These are phyloP conservation scores for Plestiodon gilberti DNA, from an alignment of 2,113 vertebrate species.

Conservation along the genomic window DNA sequence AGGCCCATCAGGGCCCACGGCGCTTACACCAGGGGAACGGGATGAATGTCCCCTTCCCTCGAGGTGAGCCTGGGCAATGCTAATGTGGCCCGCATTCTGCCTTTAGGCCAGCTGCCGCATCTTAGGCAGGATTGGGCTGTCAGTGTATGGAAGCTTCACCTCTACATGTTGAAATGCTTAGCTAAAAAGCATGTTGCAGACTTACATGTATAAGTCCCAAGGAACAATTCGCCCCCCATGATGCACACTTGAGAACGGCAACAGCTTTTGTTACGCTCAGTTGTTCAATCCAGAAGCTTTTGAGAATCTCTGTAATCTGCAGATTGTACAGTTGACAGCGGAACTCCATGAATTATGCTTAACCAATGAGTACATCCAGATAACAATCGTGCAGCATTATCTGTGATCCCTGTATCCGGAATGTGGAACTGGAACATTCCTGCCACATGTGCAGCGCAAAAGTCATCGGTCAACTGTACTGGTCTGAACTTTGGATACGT, in stretches of 20 bases:
- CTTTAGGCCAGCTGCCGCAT: too few relatives aligned
- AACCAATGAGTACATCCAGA: constrained; percentile 29
- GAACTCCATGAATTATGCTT: constrained; percentile 31
- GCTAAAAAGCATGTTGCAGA: too few relatives aligned
- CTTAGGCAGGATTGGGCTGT: too few relatives aligned
- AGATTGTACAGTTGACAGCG: constrained; percentile 23
- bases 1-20: too few relatives aligned
- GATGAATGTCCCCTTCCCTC: too few relatives aligned
- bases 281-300: not conserved
- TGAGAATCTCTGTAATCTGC: constrained; percentile 2
- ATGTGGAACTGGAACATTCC: constrained; percentile 28
- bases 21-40: too few relatives aligned
- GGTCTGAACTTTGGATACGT: constrained; percentile 19
- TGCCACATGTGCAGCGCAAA: constrained; percentile 20
- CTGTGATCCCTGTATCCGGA: constrained; percentile 25
- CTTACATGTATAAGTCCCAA: too few relatives aligned
- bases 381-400: constrained; percentile 29
- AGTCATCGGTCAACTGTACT: constrained; percentile 18
- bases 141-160: too few relatives aligned
- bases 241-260: constrained; percentile 4
- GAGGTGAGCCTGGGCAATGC: too few relatives aligned
- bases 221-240: not conserved
- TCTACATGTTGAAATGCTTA: too few relatives aligned
- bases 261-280: not conserved
- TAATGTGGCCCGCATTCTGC: too few relatives aligned